phyloP scores from a whole-genome alignment of 2,888 invertebrate genomes.

The Conops quadrifasciatus region DNA sequence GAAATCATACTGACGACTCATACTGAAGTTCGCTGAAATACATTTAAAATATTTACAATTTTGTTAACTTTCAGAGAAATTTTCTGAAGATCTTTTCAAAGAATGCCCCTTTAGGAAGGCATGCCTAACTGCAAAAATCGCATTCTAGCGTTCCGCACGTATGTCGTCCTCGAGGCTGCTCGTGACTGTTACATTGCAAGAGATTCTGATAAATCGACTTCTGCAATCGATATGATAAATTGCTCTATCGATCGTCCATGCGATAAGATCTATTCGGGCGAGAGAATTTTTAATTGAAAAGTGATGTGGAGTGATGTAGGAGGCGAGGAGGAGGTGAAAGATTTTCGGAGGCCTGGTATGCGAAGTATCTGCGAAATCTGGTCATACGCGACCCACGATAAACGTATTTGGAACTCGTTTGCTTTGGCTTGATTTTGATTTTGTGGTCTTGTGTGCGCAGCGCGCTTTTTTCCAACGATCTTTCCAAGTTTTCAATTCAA shows the following conservation, averaged over 20 bases:
- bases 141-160: neutral
- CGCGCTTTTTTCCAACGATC: neutral
- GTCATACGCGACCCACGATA: constrained; percentile 14
- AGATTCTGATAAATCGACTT: constrained; percentile 63
- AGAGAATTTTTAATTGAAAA: constrained; percentile 41
- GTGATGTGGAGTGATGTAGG: constrained; percentile 23
- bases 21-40: no score
- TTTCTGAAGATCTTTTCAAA: neutral
- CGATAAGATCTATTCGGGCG: constrained; percentile 27
- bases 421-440: no score
- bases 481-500: constrained; percentile 22
- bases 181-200: neutral
- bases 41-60: no score
- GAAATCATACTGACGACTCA: no score
- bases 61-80: neutral
- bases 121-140: neutral
- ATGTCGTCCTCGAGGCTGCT: neutral
- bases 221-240: constrained; percentile 61
- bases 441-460: no score
- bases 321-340: neutral
- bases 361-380: constrained; percentile 19
- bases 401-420: no score
- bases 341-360: neutral
- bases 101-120: neutral
- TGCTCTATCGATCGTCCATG: constrained; percentile 48